Evolutionary conservation across 2,113 vertebrate species (phyloP), one percentile per base, ranked within the genome.

Genomic region (Phaethon lepturus): DNA sequence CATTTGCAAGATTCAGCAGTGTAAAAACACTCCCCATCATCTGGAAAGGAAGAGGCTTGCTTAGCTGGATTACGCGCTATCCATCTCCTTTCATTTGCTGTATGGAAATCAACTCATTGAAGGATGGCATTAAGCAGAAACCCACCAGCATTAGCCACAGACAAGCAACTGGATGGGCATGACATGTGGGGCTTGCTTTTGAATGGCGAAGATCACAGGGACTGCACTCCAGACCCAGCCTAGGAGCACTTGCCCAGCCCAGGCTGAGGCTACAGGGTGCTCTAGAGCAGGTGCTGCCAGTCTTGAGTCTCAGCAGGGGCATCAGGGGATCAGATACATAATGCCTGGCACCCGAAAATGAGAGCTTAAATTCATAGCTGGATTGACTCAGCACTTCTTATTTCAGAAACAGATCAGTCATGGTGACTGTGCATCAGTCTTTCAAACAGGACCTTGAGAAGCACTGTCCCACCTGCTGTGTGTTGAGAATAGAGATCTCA

Each of bases 1-100:
- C 73, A 94, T 93, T 91, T 95, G 79, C 84, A 90, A 89, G 53
- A 86, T 52, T 83, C 90, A 95, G 35, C 59, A 72, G 67, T 35
- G 74, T 86, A 64, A 95, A 89, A 95, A 72, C 77, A 80, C 73
- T 29, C 49, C 31, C 50, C 64, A 52, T 95, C 74, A 63, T 40
- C 71, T 81, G 74, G 66, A 74, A 92, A 72, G 85, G 87, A 92
- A 95, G 44, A 62, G 11, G 13, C 40, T 86, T 82, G 33, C 69
- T 92, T 66, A 73, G 81, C 49, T 67, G 56, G 38, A 91, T 91
- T 88, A 64, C 1, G 2, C 8, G 19, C 22, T n/a, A 26, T 29
- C 79, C 90, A 26, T 29, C 79, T 91, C 59, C 66, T 85, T 72
- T 89, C 35, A 86, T 93, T 87, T 72, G 49, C 44, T 76, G 28